Conservation (phyloP, 2,888 invertebrate genomes). For the Stenurella melanura region DNA sequence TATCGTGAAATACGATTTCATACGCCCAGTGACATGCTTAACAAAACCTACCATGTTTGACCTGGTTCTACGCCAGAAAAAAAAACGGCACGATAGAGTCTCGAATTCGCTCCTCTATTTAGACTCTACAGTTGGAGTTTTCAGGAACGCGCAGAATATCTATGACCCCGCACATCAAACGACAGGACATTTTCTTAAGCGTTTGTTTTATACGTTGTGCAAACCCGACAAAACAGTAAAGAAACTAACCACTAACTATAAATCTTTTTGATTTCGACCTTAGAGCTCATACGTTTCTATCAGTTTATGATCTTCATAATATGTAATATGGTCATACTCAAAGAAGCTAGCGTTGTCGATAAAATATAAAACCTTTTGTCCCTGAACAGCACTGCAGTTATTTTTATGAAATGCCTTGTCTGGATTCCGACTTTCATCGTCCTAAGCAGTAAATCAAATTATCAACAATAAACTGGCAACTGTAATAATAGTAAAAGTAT, state of each 20-base stretch:
- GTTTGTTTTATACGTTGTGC: neutral
- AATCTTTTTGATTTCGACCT: conserved; percentile 16
- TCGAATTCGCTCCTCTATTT: too few species aligned
- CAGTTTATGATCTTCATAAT: conserved; percentile 16
- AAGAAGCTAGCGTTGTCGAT: neutral
- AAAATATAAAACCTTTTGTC: conserved; percentile 26
- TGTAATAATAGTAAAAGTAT: conserved; percentile 9
- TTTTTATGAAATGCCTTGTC: conserved; percentile 26
- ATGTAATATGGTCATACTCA: conserved; percentile 9
- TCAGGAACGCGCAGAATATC: too few species aligned
- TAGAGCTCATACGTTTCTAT: conserved; percentile 7
- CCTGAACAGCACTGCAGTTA: neutral
- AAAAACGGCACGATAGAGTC: too few species aligned
- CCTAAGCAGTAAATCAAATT: conserved; percentile 18
- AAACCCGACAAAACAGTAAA: neutral
- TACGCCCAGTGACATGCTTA: too few species aligned
- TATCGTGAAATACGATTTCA: too few species aligned
- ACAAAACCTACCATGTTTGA: too few species aligned
- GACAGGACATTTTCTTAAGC: neutral
- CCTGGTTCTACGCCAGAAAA: too few species aligned
- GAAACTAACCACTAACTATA: neutral
- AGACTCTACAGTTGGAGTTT: too few species aligned
- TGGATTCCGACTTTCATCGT: conserved; percentile 25
- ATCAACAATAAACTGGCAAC: conserved; percentile 23
- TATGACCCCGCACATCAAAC: too few species aligned